phyloP scores from a whole-genome alignment of 2,797 vertebrate species.

The Stomatorhinus walkeri region DNA sequence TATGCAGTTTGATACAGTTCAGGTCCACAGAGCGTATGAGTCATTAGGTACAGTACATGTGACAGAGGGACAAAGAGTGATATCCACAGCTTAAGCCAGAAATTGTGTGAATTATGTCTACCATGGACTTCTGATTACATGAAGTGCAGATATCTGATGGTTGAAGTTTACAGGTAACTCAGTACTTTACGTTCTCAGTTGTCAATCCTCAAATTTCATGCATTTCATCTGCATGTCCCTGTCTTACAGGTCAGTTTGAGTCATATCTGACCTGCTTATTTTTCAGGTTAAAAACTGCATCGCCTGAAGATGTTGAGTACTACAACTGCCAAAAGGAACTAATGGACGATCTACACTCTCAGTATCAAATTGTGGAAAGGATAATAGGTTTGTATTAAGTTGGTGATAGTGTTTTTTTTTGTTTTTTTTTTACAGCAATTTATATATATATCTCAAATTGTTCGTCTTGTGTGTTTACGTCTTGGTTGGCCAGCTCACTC shows the following conservation, averaged over 20 bases:
- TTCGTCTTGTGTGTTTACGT: background rate
- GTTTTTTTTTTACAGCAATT: background rate
- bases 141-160: background rate
- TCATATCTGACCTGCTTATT: background rate
- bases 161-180: background rate
- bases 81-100: background rate
- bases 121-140: background rate
- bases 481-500: slow-evolving; percentile 76
- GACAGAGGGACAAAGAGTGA: background rate
- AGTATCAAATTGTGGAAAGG: slow-evolving; percentile 94
- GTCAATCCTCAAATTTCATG: background rate
- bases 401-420: background rate
- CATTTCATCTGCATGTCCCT: background rate
- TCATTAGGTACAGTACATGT: background rate
- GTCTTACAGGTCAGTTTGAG: background rate
- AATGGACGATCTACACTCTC: slow-evolving; percentile 91
- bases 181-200: background rate
- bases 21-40: background rate
- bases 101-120: background rate
- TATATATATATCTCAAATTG: background rate
- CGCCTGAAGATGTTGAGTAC: slow-evolving; percentile 96
- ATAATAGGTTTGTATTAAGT: slow-evolving; percentile 75
- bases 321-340: slow-evolving; percentile 95
- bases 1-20: background rate
- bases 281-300: slow-evolving; percentile 82